A percentile compares a stretch with the other conserved stretches of the same genome.
Conservation (phyloP, 2,113 vertebrate species). For the Australoheros scitulus region DNA sequence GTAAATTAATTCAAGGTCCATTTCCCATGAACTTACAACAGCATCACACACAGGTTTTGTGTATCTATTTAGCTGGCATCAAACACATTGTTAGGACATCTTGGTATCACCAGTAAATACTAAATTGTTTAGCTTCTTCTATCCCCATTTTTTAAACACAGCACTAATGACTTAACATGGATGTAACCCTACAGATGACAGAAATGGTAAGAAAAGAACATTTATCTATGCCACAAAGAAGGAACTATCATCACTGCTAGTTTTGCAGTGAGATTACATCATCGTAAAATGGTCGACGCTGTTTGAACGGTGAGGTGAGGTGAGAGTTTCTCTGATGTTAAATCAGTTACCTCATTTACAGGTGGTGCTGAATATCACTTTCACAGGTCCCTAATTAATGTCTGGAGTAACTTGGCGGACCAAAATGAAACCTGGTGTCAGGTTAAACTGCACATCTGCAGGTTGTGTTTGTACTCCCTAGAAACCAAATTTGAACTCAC, state of each 20-base stretch:
- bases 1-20: no score
- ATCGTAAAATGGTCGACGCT: neutral
- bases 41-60: no score
- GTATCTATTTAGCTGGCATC: no score
- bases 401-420: neutral
- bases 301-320: neutral
- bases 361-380: neutral
- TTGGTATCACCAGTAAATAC: no score
- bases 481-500: neutral
- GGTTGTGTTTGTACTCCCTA: neutral
- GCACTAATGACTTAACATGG: no score
- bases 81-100: no score
- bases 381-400: neutral
- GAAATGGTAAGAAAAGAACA: no score
- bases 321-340: neutral
- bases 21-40: no score
- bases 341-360: neutral
- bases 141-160: no score
- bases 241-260: neutral
- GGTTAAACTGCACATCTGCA: neutral
- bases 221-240: no score
- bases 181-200: neutral
- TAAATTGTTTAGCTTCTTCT: no score
- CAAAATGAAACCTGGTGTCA: neutral
- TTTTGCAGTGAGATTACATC: neutral